Evolutionary conservation across 2,888 invertebrate species (phyloP), one percentile per base, ranked within the genome.

Genomic region (Sesamia inferens): DNA sequence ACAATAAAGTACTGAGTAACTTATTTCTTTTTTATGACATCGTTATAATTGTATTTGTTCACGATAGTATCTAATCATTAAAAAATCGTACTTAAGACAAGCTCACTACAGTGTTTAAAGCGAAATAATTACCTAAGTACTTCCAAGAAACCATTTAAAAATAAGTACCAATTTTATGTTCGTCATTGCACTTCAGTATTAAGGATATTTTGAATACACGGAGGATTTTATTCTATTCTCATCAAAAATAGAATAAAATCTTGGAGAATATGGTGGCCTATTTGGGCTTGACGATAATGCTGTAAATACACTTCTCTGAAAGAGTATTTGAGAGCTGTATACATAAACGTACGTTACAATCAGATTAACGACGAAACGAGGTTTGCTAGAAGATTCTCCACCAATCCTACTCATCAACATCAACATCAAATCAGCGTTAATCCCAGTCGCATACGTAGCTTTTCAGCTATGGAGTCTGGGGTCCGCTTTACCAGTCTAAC

Each of bases 101-200:
- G 44, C 57, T 51, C 44, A 48, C 10, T 44, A 39, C 44, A 68
- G 61, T 63, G n/a, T 51, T 44, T 51, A 19, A 22, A 66, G 51
- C 48, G 14, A 62, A 59, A 65, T 74, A 74, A 74, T 69, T 69
- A 54, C 13, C 8, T 48, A 55, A 1, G n/a, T 54, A 6, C 11
- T 73, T 54, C 58, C 42, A 31, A 77, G 73, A 59, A 77, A 47
- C 39, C 31, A 47, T 31, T 8, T 16, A 42, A 2, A 54, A 57
- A 48, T 62, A 62, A 48, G n/a, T n/a, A 42, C n/a, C 14, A 44
- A 16, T 22, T 39, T 47, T 68, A 58, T 47, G 57, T 39, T 24
- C 8, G 11, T 65, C 24, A 57, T 57, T 42, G 57, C 47, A 48
- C 22, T 39, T 54, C 14, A 13, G n/a, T 69, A 51, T 42, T 59